Evolutionary conservation across 2,888 invertebrate species (phyloP).

Genomic region (Drosophila mulleri): DNA sequence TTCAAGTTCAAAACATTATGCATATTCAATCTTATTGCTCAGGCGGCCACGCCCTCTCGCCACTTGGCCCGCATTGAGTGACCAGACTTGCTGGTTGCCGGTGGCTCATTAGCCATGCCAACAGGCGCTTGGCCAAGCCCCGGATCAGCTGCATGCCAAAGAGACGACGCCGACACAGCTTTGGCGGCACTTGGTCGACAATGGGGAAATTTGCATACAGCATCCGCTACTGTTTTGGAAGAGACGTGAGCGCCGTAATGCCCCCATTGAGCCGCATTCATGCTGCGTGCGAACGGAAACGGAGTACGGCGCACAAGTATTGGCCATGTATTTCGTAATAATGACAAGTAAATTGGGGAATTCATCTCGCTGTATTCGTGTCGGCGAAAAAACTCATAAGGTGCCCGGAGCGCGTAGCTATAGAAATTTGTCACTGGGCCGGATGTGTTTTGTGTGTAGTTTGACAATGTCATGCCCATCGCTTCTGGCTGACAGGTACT

Average conservation of each 20-base stretch:
- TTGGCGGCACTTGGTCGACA: conserved; percentile 70
- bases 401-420: conserved; percentile 46
- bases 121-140: conserved; percentile 74
- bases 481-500: conserved; percentile 64
- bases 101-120: conserved; percentile 71
- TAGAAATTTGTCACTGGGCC: conserved; percentile 72
- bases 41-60: conserved; percentile 3
- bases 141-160: conserved; percentile 62
- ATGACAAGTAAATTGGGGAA: conserved; percentile 68
- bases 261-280: conserved; percentile 42
- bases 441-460: conserved; percentile 75
- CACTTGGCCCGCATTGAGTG: conserved; percentile 72
- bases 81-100: conserved; percentile 59
- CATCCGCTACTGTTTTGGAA: conserved; percentile 75
- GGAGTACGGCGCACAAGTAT: conserved; percentile 16
- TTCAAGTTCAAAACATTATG: conserved; percentile 56
- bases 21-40: conserved; percentile 29
- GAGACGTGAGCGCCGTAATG: conserved; percentile 64
- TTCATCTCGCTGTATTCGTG: conserved; percentile 40
- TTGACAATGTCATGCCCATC: conserved; percentile 71
- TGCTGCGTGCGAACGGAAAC: conserved; percentile 58
- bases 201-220: conserved; percentile 77
- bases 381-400: conserved; percentile 54
- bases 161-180: conserved; percentile 47
- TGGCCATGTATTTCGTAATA: conserved; percentile 63